Conservation (phyloP, 2,113 vertebrate genomes). For the Sturnira hondurensis region DNA sequence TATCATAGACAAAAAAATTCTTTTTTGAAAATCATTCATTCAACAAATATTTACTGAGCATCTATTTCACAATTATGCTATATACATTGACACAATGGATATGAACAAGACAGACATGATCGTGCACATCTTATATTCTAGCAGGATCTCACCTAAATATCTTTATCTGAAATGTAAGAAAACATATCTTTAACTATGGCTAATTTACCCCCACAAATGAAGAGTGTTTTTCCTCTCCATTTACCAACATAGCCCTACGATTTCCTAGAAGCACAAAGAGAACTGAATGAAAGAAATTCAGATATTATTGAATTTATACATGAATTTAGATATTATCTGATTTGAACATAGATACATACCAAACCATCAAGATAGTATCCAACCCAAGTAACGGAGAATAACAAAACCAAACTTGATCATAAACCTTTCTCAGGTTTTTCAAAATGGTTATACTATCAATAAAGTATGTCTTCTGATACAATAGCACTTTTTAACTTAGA, state of each 20-base stretch:
- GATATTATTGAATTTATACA: no score
- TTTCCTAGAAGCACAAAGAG: neutral
- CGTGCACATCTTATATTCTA: neutral
- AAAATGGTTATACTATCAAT: neutral
- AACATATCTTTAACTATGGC: neutral
- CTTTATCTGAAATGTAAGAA: neutral
- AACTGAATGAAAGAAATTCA: neutral
- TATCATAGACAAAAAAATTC: neutral
- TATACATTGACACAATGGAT: neutral
- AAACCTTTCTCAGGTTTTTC: neutral
- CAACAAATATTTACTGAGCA: neutral
- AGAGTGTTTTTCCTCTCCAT: neutral
- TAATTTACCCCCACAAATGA: neutral
- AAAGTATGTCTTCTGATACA: constrained; percentile 33
- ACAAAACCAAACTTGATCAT: neutral
- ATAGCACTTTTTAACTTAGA: constrained; percentile 52
- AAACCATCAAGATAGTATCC: neutral
- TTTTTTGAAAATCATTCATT: constrained; percentile 12
- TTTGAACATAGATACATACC: neutral
- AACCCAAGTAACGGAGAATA: neutral
- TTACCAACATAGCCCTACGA: neutral
- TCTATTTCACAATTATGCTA: neutral
- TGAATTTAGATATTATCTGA: neutral
- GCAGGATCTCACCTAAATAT: neutral
- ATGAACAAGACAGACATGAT: neutral